Base-by-base conservation (phyloP, 2,113 vertebrate species). In the Chamaea fasciata region DNA sequence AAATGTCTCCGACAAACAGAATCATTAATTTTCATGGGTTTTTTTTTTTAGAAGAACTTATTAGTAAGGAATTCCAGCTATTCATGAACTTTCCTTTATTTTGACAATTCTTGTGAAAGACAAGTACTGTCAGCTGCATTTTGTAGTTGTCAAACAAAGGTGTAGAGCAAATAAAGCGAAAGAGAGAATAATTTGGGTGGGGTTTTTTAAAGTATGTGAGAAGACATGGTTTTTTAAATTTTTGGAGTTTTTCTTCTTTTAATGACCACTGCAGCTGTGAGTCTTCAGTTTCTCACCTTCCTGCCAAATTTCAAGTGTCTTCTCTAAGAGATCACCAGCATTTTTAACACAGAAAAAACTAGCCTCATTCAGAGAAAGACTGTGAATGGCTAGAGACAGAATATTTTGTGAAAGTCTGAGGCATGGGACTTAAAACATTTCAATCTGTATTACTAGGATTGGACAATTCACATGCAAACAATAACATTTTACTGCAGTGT, bases 271-370 rank as follows among this genome's bases (percentile, higher is more conserved):
- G 57, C 59, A 92, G 53, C 74, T 90, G 53, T 83, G 81, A 82
- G 71, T 84, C 49, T 92, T 89, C 46, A 39, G 57, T 79, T 91
- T 94, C 70, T 65, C 87, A 86, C 88, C 49, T 77, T 89, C 50
- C 56, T 95, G 89, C 64, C 56, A 92, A 89, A 91, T 95, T 95
- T 95, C 78, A 91, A 91, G 24, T 31, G 57, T 37, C 74, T 83
- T 79, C 14, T 91, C 67, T 80, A 76, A 91, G 21, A 87, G 67
- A 47, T 90, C 57, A 69, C 47, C 39, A 85, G 16, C 30, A 85
- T 91, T 91, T 85, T 71, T 63, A 80, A 70, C 15, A 57, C 5
- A 76, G 39, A 76, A 53, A 84, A 82, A 86, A 63, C 19, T 68
- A 52, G 9, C 17, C 11, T 84, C 39, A 8, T 81, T 91, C 4